Evolutionary conservation across 2,888 invertebrate genomes (phyloP).

Genomic region (Hololepta plana): DNA sequence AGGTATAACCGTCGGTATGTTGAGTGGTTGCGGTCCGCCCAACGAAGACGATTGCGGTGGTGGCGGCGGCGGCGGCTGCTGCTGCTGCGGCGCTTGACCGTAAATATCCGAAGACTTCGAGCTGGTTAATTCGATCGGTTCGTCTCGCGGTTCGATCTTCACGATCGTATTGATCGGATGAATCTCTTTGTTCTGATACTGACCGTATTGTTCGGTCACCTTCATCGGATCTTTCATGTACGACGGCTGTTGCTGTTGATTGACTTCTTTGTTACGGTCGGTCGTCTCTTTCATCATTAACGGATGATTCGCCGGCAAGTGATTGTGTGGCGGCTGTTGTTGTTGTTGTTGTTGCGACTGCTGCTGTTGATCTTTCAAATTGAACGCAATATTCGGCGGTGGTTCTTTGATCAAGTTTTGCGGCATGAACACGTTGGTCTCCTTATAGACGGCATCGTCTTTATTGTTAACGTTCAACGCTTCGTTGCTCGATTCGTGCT

Average conservation of each 20-base stretch:
- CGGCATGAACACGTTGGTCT: slow-evolving; percentile 17
- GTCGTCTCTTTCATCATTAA: slow-evolving; percentile 17
- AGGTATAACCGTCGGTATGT: slow-evolving; percentile 23
- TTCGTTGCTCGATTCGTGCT: slow-evolving; percentile 21
- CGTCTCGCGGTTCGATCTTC: slow-evolving; percentile 26
- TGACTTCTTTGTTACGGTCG: slow-evolving; percentile 8
- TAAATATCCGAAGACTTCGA: slow-evolving; percentile 10
- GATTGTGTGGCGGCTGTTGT: too few species aligned
- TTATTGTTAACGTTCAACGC: slow-evolving; percentile 12
- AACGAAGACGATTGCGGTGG: too few species aligned
- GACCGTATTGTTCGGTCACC: slow-evolving; percentile 9
- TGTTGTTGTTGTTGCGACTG: too few species aligned
- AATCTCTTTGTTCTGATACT: slow-evolving; percentile 9
- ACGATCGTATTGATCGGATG: slow-evolving; percentile 16
- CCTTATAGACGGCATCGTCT: slow-evolving; percentile 15
- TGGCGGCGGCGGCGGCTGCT: slow-evolving; percentile 12
- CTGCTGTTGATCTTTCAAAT: slow-evolving; percentile 17
- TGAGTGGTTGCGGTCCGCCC: slow-evolving; percentile 19
- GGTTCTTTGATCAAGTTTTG: slow-evolving; percentile 18
- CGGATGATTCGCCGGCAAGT: slow-evolving; percentile 14
- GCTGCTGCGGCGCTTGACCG: slow-evolving; percentile 9
- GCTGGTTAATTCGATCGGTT: slow-evolving; percentile 25
- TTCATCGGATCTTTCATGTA: slow-evolving; percentile 11
- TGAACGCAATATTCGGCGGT: slow-evolving; percentile 17
- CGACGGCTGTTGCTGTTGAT: too few species aligned